Evolutionary conservation across 2,888 invertebrate genomes (phyloP), one percentile per base, ranked within the genome.

Genomic region (Palloptera scutellata): DNA sequence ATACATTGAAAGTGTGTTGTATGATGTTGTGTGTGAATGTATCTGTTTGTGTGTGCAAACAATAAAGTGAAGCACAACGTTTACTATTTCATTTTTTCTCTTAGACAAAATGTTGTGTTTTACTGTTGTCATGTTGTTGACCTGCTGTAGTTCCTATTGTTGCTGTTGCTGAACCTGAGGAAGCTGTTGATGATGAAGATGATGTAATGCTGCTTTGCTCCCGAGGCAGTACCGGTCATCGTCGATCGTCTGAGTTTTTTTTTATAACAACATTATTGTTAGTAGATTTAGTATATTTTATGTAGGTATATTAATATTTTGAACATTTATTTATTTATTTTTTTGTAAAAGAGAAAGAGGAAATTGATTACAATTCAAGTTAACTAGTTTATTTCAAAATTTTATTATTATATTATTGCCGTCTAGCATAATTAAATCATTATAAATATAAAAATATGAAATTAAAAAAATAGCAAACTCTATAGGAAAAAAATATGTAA

Each of bases 161-260:
- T 73, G 69, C 70, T 73, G 75, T 73, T 69, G 74, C 74, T 69
- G 75, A 69, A 70, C 78, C 77, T 76, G 79, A 76, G 77, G 80
- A 80, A 77, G 79, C 77, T 74, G 79, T 77, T 75, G 80, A 77
- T 75, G 80, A 73, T 69, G 74, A 78, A 74, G 78, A 77, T 75
- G 79, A 78, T 76, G 79, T 79, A 75, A 77, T 75, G 72, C 76
- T 78, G 76, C 74, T 77, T 69, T 77, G 76, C 73, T 81, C 78
- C 77, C 79, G 79, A 79, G 80, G 79, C 78, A 81, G 76, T 80
- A 78, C 80, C 80, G 84, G 85, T 85, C 85, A 85, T 85, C 85
- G 85, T 72, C 85, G 84, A 78, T 85, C 85, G 71, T 85, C 84
- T 85, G 68, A 64, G 43, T 20, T 48, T 52, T 52, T n/a, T 58